phyloP scores from a whole-genome alignment of 2,888 invertebrate species.

The Slavum lentiscoides region DNA sequence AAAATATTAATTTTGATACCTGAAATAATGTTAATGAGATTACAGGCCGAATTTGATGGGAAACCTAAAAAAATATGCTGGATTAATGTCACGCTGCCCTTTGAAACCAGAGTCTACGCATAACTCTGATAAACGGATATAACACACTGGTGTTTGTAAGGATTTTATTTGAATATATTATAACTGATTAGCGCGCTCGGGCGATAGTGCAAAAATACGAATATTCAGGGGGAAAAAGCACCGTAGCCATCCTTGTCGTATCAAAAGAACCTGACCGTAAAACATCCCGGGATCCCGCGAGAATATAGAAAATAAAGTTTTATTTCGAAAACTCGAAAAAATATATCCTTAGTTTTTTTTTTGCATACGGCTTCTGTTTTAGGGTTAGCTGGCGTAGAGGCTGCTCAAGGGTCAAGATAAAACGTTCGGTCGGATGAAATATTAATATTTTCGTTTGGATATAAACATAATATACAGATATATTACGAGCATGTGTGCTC shows the following conservation, averaged over 20 bases:
- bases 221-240: background rate
- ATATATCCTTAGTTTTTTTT: background rate
- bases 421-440: conserved; percentile 32
- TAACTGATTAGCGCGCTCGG: too few species aligned
- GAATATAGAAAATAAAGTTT: conserved; percentile 12
- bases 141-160: too few species aligned
- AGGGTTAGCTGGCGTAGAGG: background rate
- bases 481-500: background rate
- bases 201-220: background rate
- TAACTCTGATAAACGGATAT: too few species aligned
- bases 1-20: too few species aligned
- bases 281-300: background rate
- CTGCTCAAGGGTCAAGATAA: conserved; percentile 21
- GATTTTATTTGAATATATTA: too few species aligned
- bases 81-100: too few species aligned
- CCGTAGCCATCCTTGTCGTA: background rate
- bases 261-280: background rate
- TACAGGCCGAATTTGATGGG: too few species aligned
- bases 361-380: conserved; percentile 13
- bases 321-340: conserved; percentile 8
- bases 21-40: too few species aligned
- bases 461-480: conserved; percentile 35
- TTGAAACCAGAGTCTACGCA: too few species aligned
- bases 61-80: too few species aligned
- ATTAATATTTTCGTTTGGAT: conserved; percentile 40